Base-by-base conservation (phyloP, 2,797 vertebrate species). In the Podarcis siculus region DNA sequence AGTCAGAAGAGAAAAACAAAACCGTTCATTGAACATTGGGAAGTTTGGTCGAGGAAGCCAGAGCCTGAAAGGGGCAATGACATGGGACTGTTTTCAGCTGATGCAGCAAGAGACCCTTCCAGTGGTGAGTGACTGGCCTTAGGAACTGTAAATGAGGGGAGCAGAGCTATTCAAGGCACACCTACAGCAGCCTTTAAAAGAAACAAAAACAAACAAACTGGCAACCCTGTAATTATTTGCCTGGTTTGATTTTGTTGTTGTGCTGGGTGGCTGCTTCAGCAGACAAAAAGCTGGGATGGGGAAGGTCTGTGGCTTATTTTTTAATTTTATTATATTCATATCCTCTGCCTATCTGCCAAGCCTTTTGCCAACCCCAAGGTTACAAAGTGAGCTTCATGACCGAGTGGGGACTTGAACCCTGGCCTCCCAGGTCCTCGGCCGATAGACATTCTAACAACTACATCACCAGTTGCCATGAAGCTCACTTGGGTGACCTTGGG, bases 11-110 rank as follows among this genome's bases (percentile, higher is more conserved):
- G 55, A 8, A 5, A 39, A 86, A 7, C 32, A 71, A 9, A 37
- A n/a, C 15, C 5, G 61, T 6, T 0, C 6, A 6, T 61, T 3
- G 10, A 1, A 21, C 17, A 6, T n/a, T 4, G 5, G 2, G 8
- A n/a, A 15, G 19, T 10, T 23, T 45, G 4, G 13, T 5, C 1
- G 66, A 27, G 49, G 30, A 42, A 27, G 7, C 45, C 5, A 78
- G 67, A 58, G 2, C 30, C 30, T 27, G 67, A 27, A 27, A 69
- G 30, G 10, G 13, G 9, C 23, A 6, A 35, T 23, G 42, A 39
- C 82, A 61, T 84, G 76, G 49, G 67, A 3, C 23, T 78, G 19
- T 13, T 5, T 19, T 32, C 27, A 5, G 39, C 35, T 15, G 82
- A 61, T 2, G 13, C 9, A 5, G 82, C 49, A 55, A 55, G 27